Evolutionary conservation across 2,888 invertebrate species (phyloP), one percentile per base, ranked within the genome.

Genomic region (Zele albiditarsus): DNA sequence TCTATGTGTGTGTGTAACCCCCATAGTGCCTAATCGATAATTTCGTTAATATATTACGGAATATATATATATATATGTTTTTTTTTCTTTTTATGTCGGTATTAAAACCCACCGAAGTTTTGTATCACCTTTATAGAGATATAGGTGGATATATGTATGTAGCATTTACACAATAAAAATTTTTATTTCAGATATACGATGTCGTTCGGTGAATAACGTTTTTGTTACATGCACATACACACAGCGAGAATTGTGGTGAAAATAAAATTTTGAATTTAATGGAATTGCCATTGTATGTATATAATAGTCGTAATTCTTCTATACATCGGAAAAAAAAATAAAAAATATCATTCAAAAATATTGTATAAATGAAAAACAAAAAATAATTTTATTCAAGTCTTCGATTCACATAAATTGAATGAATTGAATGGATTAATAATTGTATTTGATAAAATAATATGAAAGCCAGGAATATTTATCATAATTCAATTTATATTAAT

Each of bases 391-490:
- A 20, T 23, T 69, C 4, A 33, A 31, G 25, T 66, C 10, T 31
- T 6, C 57, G 42, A 8, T 58, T 23, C 8, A 28, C 6, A 42
- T 66, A 25, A 66, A 38, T 66, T 23, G 42, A 66, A 20, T 38
- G 38, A 25, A 42, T 4, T 25, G 14, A 66, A 12, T 31, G 14
- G n/a, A 33, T 31, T 42, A 38, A 66, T 66, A 68, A 72, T 65
- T 63, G n/a, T 14, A 28, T 53, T 38, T 16, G 28, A 63, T 57
- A 69, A 69, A 63, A 68, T 60, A 63, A 69, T 27, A 70, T 53
- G 73, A 77, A 79, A 78, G 79, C 79, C 73, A 77, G 70, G 67
- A 79, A 75, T 60, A 60, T 78, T 77, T 78, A 73, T 74, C 62
- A 71, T n/a, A n/a, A 49, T 65, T 69, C 49, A 38, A 53, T 60